These are phyloP conservation scores for Musca domestica DNA, from an alignment of 1,140 invertebrate species.

Conservation along the genomic window DNA sequence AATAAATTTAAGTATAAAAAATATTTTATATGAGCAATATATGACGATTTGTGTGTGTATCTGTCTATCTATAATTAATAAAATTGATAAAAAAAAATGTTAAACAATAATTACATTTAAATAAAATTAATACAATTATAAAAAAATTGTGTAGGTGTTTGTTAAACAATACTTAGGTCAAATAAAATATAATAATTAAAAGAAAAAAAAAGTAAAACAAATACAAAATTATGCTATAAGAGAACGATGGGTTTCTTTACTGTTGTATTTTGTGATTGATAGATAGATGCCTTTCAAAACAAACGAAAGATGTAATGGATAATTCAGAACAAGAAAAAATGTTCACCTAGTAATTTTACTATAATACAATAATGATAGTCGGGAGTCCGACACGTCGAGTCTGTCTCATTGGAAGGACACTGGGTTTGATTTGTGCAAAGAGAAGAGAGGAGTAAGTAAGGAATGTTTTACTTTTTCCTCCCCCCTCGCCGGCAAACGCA, in stretches of 20 bases:
- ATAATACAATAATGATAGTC: background rate
- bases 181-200: background rate
- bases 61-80: background rate
- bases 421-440: too few relatives aligned
- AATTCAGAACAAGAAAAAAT: background rate
- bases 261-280: background rate
- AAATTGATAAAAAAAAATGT: slow-evolving; percentile 11
- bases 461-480: too few relatives aligned
- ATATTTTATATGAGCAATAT: slow-evolving; percentile 10
- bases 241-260: background rate
- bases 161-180: slow-evolving; percentile 16
- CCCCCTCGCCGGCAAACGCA: too few relatives aligned
- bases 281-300: slow-evolving; percentile 6
- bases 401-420: too few relatives aligned
- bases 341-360: background rate
- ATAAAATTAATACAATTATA: slow-evolving; percentile 1
- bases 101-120: slow-evolving; percentile 18
- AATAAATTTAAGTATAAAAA: slow-evolving; percentile 15
- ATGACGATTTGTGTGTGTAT: background rate
- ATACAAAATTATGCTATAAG: slow-evolving; percentile 3
- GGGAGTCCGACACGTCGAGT: too few relatives aligned
- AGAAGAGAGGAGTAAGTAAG: too few relatives aligned
- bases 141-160: slow-evolving; percentile 9
- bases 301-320: background rate
- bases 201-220: background rate